These are phyloP conservation scores for Artibeus lituratus DNA, from an alignment of 2,797 vertebrate genomes.

Conservation along the genomic window DNA sequence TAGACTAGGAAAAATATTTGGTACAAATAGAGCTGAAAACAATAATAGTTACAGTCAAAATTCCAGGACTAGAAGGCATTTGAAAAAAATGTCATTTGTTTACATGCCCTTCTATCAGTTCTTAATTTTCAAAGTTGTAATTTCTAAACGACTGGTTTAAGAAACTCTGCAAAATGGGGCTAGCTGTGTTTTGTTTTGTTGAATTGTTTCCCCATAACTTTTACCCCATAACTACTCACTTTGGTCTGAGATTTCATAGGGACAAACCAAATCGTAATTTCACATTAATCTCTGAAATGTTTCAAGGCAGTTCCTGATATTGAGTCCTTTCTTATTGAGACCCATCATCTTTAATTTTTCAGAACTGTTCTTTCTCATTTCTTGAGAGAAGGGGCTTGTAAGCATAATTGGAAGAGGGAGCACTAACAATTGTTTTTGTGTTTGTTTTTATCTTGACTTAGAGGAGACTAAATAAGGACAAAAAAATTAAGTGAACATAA, in stretches of 20 bases:
- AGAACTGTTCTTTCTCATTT: slow-evolving; percentile 1
- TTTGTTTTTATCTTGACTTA: not conserved
- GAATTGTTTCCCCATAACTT: not conserved
- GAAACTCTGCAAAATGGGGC: not conserved
- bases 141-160: not conserved
- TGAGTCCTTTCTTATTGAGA: not conserved
- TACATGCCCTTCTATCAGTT: not conserved
- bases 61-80: not conserved
- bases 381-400: not conserved
- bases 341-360: not conserved
- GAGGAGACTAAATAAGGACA: not conserved
- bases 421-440: not conserved
- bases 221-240: not conserved
- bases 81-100: not conserved
- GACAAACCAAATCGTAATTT: not conserved
- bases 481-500: not conserved
- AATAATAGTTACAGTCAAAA: not conserved
- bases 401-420: not conserved
- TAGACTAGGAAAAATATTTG: not conserved
- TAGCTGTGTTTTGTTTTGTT: not conserved
- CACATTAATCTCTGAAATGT: not conserved
- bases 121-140: not conserved
- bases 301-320: not conserved
- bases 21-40: slow-evolving; percentile 11
- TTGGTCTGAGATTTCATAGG: not conserved